phyloP scores from a whole-genome alignment of 2,797 vertebrate species.

The Sphaeramia orbicularis region DNA sequence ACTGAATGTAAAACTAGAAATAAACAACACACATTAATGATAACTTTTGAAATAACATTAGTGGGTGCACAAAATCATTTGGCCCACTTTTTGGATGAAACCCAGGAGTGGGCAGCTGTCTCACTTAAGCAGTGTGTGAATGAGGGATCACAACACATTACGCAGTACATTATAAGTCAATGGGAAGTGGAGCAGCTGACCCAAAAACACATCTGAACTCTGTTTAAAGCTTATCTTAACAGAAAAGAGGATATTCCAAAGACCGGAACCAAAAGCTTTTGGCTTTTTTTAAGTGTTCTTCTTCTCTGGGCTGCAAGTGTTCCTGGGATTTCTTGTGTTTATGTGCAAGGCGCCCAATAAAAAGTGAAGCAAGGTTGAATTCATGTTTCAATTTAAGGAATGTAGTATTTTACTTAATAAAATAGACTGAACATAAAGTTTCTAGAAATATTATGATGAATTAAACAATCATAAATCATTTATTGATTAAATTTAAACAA shows the following conservation, averaged over 20 bases:
- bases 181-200: conserved; percentile 28
- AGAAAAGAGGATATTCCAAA: background rate
- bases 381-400: no score
- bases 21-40: no score
- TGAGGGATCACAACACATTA: conserved; percentile 22
- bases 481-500: no score
- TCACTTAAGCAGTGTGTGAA: conserved; percentile 13
- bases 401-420: no score
- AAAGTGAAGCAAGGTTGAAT: no score
- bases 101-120: conserved; percentile 26
- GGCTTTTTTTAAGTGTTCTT: background rate
- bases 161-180: conserved; percentile 24
- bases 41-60: background rate
- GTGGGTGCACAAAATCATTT: conserved; percentile 11
- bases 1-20: background rate
- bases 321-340: background rate
- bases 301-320: background rate
- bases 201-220: conserved; percentile 25
- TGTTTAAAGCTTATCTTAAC: conserved; percentile 5
- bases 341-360: no score
- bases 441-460: no score
- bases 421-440: no score
- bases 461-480: no score
- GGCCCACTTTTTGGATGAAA: conserved; percentile 19
- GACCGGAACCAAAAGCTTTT: conserved; percentile 3